Evolutionary conservation across 2,888 invertebrate species (phyloP), one percentile per base, ranked within the genome.

Genomic region (Clivina fossor): DNA sequence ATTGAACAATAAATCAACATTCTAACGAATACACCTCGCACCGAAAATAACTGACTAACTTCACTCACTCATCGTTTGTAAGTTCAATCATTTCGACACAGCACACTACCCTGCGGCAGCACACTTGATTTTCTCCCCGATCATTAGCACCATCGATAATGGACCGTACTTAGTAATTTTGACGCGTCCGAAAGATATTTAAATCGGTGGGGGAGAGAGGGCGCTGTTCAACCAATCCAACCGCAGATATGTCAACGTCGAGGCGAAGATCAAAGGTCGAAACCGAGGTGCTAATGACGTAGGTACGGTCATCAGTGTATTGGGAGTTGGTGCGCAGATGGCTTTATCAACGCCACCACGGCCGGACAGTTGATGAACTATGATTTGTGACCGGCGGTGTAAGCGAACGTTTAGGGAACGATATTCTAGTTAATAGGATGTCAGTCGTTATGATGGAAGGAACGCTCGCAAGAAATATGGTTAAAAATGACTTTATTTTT

Each of bases 251-350:
- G 55, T 55, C 55, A 46, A 55, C 47, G 55, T 55, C 55, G 15
- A 13, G 15, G 38, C n/a, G 47, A 19, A 15, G 47, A 61, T 59
- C 61, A 60, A 64, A 66, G 66, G 66, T 65, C 66, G n/a, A 63
- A 56, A 58, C 59, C 56, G 59, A 64, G 65, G 63, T 66, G 66
- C 64, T 67, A 67, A 68, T 68, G 67, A 67, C 65, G 66, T 65
- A 55, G 48, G 53, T 19, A 28, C 47, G 60, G 50, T 57, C 60
- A 58, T 60, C 54, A 59, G 59, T 58, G 58, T 60, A 4, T 24
- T 9, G 8, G 26, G 26, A 9, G 8, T 9, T 24, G 8, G 26
- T 24, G 26, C 26, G 20, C 32, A 43, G 53, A 53, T 53, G 53
- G 41, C 53, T 53, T 53, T 53, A 53, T 53, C 53, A 53, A 53